Evolutionary conservation across 2,113 vertebrate species (phyloP).

Genomic region (Rhipidura dahli): DNA sequence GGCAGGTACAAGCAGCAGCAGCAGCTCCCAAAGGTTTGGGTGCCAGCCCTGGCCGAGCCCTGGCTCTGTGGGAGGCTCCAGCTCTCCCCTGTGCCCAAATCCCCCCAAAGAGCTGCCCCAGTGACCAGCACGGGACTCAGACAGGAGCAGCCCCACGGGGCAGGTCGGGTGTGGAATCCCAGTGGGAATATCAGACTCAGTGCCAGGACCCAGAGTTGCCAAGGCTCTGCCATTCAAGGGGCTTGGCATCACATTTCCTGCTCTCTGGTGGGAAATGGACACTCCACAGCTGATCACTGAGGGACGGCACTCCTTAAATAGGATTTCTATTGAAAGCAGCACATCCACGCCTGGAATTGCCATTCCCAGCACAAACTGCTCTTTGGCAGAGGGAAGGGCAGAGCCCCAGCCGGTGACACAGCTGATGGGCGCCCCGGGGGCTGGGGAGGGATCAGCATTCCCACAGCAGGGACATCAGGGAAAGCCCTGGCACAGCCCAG

Average conservation of each 20-base stretch:
- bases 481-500: not conserved
- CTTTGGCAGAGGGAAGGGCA: not conserved
- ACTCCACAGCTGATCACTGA: not conserved
- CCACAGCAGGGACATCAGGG: not conserved
- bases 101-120: not conserved
- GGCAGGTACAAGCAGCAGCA: not conserved
- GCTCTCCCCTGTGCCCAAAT: no score
- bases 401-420: accelerated
- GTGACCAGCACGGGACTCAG: accelerated
- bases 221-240: not conserved
- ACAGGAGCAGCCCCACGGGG: not conserved
- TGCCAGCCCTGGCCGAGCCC: not conserved
- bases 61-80: not conserved
- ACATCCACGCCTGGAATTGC: not conserved
- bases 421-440: no score
- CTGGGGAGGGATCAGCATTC: not conserved
- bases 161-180: not conserved
- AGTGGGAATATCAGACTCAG: not conserved
- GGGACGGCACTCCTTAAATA: not conserved
- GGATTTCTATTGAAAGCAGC: not conserved
- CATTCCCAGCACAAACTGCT: not conserved
- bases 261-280: not conserved
- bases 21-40: accelerated
- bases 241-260: not conserved
- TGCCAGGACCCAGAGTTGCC: not conserved